Percentiles rank a stretch among this genome's conserved stretches.
Evolutionary conservation across 2,113 vertebrate genomes (phyloP).

Genomic region (Mormyrus lacerda): DNA sequence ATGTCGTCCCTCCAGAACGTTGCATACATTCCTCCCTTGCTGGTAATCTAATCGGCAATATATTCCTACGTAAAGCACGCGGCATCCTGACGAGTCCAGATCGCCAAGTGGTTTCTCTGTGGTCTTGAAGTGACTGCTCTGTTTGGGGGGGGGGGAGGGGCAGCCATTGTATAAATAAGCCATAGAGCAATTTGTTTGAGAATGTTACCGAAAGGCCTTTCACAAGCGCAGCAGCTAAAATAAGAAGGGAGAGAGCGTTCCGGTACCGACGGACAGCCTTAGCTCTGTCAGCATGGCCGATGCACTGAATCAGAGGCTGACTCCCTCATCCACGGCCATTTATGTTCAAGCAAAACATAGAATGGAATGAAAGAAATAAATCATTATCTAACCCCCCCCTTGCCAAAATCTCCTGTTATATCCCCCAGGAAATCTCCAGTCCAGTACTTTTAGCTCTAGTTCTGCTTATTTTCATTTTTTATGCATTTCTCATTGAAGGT

Average conservation of each 20-base stretch:
- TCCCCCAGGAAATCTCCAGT: not conserved
- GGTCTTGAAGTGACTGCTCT: not conserved
- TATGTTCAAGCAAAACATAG: conserved; percentile 8
- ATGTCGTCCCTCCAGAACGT: not conserved
- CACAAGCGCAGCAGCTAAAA: not conserved
- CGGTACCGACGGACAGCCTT: too few species aligned
- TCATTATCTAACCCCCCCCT: not conserved
- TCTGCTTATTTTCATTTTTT: not conserved
- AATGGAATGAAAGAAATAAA: not conserved
- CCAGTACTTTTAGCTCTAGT: not conserved
- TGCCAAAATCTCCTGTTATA: not conserved
- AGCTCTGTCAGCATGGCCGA: not conserved
- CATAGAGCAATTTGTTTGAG: not conserved
- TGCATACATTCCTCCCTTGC: not conserved
- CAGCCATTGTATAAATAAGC: conserved; percentile 14
- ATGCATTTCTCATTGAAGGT: not conserved
- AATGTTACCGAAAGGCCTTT: not conserved
- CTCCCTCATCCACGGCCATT: not conserved
- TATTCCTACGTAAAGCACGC: not conserved
- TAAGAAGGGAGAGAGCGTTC: not conserved
- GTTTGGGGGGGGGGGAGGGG: not conserved
- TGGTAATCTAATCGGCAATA: not conserved
- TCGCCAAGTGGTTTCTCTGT: not conserved
- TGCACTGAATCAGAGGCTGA: not conserved
- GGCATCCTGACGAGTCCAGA: not conserved